Evolutionary conservation across 2,888 invertebrate genomes (phyloP), one percentile per base, ranked within the genome.

Genomic region (Phortica magna): DNA sequence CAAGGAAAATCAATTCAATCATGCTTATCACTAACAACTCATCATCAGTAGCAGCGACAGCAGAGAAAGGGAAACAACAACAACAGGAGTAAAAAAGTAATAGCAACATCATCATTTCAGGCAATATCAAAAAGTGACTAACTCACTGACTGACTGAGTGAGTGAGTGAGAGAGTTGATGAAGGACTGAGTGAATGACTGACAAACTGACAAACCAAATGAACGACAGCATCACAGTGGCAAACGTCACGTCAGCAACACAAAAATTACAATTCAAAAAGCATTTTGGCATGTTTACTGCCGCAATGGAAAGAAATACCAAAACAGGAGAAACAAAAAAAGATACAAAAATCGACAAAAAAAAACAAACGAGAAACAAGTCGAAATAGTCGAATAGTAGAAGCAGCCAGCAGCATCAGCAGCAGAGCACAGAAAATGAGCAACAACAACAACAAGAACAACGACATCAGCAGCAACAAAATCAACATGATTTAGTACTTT

Each of bases 261-360:
- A 78, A 83, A 81, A 88, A 83, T 84, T 81, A 85, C 86, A 87
- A 88, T 87, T 87, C 88, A 85, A 88, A 88, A 86, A 88, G 86
- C 88, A 86, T 86, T 86, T 86, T 83, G 86, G 87, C 81, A 87
- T 88, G 86, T 86, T 86, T 86, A 85, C 85, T 81, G 84, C 79
- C 84, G 82, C 82, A 79, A 53, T 71, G 53, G 31, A 14, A 55
- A 48, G 14, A 12, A 48, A 48, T 12, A 48, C 2, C 9, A 12
- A 48, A 12, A 48, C 48, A 14, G 14, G 48, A 12, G 7, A 6
- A 48, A 6, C 3, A 48, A 48, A 48, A 48, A 48, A 48, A 14
- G 48, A 48, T 48, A 31, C 31, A 31, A 31, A 31, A 31, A 31
- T 31, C 1, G 31, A 31, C 31, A 31, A 31, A 31, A 31, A 31